phyloP scores from a whole-genome alignment of 2,888 invertebrate species.

The Apotomis turbidana region DNA sequence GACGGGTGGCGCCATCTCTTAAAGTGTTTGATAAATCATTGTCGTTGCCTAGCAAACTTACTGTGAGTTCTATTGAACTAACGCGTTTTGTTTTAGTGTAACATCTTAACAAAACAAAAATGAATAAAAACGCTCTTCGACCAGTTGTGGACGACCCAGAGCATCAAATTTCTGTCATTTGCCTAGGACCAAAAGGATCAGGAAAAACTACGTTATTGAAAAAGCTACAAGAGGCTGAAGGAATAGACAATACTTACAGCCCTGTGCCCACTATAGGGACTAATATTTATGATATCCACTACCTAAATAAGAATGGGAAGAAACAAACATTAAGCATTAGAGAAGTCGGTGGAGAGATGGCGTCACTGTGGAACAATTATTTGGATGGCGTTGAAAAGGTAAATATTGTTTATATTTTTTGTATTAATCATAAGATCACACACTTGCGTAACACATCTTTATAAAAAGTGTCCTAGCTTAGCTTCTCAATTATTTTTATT shows the following conservation, averaged over 20 bases:
- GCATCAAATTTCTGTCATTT: conserved; percentile 81
- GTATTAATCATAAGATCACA: too few relatives aligned
- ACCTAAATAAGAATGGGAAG: conserved; percentile 77
- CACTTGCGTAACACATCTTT: too few relatives aligned
- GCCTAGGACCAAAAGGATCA: conserved; percentile 90
- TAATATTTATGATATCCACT: conserved; percentile 87
- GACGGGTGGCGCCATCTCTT: not conserved
- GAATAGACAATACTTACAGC: conserved; percentile 89
- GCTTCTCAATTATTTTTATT: too few relatives aligned
- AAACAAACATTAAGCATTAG: conserved; percentile 84
- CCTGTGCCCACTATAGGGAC: conserved; percentile 92
- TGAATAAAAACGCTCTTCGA: conserved; percentile 35
- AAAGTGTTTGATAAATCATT: not conserved
- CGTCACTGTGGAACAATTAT: conserved; percentile 91
- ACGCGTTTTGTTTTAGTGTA: not conserved
- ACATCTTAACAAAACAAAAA: not conserved
- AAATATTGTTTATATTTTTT: conserved; percentile 13
- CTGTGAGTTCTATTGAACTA: conserved; percentile 18
- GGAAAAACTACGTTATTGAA: conserved; percentile 92
- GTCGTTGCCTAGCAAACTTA: conserved; percentile 23
- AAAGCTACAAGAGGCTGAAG: conserved; percentile 87
- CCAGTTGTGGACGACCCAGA: conserved; percentile 71
- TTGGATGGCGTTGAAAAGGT: conserved; percentile 86
- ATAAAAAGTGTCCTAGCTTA: too few relatives aligned
- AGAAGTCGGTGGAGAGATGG: conserved; percentile 93